Percentiles rank a stretch among this genome's conserved stretches.
Conservation (phyloP, 1,140 invertebrate species). For the Trinorchestia longiramus region DNA sequence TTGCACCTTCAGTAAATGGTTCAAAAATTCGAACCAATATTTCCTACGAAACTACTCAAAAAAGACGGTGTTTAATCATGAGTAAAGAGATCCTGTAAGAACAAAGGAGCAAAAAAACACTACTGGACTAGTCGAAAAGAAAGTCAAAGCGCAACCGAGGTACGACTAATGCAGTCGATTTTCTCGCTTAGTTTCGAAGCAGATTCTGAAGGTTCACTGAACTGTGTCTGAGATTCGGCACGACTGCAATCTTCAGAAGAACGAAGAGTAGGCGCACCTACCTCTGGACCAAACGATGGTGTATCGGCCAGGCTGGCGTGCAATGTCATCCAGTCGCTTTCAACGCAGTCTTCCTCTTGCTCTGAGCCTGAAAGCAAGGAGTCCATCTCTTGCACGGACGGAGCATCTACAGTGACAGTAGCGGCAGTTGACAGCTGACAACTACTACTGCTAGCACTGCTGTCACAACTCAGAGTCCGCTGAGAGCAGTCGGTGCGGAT, state of each 20-base stretch:
- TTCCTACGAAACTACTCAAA: not conserved
- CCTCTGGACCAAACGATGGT: not conserved
- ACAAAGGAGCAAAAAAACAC: constrained; percentile 21
- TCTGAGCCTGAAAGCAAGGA: constrained; percentile 3
- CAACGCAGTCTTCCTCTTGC: constrained; percentile 25
- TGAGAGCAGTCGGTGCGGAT: not conserved
- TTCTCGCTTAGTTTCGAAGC: not conserved
- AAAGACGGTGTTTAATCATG: not conserved
- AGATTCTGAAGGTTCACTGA: not conserved
- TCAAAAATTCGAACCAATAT: not conserved
- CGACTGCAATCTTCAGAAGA: not conserved
- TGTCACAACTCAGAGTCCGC: not conserved
- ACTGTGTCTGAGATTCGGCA: not conserved
- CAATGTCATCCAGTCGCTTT: constrained; percentile 36
- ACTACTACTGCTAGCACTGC: constrained; percentile 4
- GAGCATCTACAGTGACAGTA: not conserved
- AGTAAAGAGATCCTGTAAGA: not conserved
- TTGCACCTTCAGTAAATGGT: not conserved
- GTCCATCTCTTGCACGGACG: constrained; percentile 3
- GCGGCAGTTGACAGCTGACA: constrained; percentile 16
- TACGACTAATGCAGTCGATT: not conserved
- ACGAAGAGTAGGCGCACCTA: not conserved
- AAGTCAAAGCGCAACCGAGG: constrained; percentile 35
- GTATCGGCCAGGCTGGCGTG: constrained; percentile 22
- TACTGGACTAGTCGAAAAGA: constrained; percentile 33